Evolutionary conservation across 2,888 invertebrate genomes (phyloP).

Genomic region (Scrobipalpa atriplicella): DNA sequence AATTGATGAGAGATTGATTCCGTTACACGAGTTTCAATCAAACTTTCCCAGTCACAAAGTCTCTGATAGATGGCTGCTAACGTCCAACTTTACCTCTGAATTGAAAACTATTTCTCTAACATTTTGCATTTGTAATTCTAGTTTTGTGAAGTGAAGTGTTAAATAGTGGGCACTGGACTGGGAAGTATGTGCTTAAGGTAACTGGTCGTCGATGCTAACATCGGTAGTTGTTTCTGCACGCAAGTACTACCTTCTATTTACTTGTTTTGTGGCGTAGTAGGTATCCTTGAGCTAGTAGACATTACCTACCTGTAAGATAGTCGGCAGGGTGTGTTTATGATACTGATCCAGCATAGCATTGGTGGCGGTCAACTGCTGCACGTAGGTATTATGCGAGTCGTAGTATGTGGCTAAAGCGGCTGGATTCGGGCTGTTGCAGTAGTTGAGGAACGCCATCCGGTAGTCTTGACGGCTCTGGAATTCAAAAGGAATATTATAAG

Average conservation of each 20-base stretch:
- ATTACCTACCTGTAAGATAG: constrained; percentile 87
- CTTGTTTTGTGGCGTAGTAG: too few relatives aligned
- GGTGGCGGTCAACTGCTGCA: constrained; percentile 95
- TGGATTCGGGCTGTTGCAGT: constrained; percentile 88
- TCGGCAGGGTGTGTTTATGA: constrained; percentile 92
- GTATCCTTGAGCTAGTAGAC: too few relatives aligned
- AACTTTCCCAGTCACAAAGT: constrained; percentile 20
- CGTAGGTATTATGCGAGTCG: constrained; percentile 96
- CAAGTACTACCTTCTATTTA: too few relatives aligned
- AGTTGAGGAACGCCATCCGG: constrained; percentile 91
- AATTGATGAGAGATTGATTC: constrained; percentile 22
- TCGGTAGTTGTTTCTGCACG: too few relatives aligned
- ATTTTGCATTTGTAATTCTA: neutral
- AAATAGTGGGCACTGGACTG: neutral
- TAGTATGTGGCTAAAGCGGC: constrained; percentile 90
- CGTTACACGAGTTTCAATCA: constrained; percentile 27
- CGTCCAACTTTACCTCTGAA: constrained; percentile 24
- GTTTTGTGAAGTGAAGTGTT: neutral
- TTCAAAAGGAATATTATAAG: neutral
- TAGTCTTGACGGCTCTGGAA: constrained; percentile 94
- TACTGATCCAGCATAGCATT: constrained; percentile 97
- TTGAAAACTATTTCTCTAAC: neutral
- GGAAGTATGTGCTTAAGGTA: neutral
- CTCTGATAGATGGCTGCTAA: constrained; percentile 12
- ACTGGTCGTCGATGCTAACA: neutral